Conservation (phyloP, 2,888 invertebrate genomes). For the Hypomecis atomaria region DNA sequence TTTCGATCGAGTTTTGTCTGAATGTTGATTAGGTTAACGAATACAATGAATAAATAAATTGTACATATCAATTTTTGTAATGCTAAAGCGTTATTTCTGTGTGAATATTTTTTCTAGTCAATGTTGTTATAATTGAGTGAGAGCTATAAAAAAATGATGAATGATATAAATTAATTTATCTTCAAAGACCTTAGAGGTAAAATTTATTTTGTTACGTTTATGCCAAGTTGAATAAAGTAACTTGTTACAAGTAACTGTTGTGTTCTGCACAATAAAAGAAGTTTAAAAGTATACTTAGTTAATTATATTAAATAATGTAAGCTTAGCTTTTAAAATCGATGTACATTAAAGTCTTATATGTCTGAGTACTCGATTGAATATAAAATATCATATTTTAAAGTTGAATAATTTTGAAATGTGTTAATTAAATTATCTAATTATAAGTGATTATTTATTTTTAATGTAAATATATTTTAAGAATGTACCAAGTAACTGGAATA, state of each 20-base stretch:
- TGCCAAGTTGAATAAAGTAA: constrained; percentile 16
- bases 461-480: constrained; percentile 29
- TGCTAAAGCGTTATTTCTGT: constrained; percentile 27
- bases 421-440: neutral
- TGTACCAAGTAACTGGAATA: constrained; percentile 12
- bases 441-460: constrained; percentile 23
- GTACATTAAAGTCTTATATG: neutral
- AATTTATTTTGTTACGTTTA: constrained; percentile 21
- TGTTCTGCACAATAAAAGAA: constrained; percentile 14
- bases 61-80: constrained; percentile 44
- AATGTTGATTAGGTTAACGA: constrained; percentile 24
- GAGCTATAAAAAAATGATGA: constrained; percentile 21
- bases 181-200: constrained; percentile 24
- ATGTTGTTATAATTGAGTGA: constrained; percentile 26
- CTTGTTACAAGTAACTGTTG: constrained; percentile 13
- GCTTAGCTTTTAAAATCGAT: constrained; percentile 1
- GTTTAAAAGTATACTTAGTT: constrained; percentile 4
- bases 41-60: constrained; percentile 40
- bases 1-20: constrained; percentile 11
- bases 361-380: neutral
- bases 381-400: neutral
- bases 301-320: neutral
- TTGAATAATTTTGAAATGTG: neutral
- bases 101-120: constrained; percentile 41
- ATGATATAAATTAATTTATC: constrained; percentile 24